These are phyloP conservation scores for Chloroceryle aenea DNA, from an alignment of 2,113 vertebrate species.

Conservation along the genomic window DNA sequence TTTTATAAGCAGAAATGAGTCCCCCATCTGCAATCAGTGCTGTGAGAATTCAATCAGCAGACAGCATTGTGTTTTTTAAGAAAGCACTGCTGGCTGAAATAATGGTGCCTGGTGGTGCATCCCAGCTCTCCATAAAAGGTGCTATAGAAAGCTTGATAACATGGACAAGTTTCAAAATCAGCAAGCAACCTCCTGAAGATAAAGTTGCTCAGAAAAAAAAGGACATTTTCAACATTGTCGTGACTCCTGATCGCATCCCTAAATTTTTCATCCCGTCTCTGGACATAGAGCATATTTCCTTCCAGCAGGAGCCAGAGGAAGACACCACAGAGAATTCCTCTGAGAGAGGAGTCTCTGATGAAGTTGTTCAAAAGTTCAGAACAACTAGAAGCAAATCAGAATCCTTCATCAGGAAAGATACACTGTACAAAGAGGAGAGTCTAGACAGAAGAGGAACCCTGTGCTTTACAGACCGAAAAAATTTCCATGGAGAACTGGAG, in stretches of 20 bases:
- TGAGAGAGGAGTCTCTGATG: neutral
- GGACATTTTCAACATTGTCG: constrained; percentile 65
- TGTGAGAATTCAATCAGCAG: constrained; percentile 31
- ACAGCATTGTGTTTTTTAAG: neutral
- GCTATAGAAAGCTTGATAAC: constrained; percentile 48
- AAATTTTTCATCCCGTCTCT: constrained; percentile 77
- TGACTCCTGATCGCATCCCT: constrained; percentile 75
- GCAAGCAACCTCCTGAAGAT: constrained; percentile 17
- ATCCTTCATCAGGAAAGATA: neutral
- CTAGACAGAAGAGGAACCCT: constrained; percentile 23
- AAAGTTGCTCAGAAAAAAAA: constrained; percentile 27
- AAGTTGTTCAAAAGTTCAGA: neutral
- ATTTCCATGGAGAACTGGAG: neutral
- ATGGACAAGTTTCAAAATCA: constrained; percentile 48
- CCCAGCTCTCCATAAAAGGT: constrained; percentile 29
- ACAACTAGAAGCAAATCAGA: constrained; percentile 48
- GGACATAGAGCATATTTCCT: constrained; percentile 23
- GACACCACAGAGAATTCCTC: neutral
- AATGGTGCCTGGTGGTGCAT: constrained; percentile 43
- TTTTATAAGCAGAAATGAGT: constrained; percentile 67
- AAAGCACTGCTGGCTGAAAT: neutral
- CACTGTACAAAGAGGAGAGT: neutral
- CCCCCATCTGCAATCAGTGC: constrained; percentile 5
- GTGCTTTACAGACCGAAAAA: neutral
- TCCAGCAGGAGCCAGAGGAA: constrained; percentile 16